phyloP scores from a whole-genome alignment of 2,113 vertebrate genomes.

The Butastur rufipennis region DNA sequence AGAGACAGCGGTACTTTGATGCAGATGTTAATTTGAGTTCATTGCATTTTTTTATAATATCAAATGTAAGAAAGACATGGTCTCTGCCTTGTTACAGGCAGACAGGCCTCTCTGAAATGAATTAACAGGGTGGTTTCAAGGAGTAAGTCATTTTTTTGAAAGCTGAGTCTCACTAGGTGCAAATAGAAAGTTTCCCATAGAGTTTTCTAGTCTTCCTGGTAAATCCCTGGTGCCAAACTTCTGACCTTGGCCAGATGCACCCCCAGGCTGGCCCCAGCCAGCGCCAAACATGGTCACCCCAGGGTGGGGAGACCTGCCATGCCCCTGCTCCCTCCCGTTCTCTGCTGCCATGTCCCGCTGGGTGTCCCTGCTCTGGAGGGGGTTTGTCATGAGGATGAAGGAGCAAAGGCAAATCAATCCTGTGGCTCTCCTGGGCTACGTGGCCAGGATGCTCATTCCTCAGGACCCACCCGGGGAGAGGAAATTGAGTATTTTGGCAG shows the following conservation, averaged over 20 bases:
- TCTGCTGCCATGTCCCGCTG: neutral
- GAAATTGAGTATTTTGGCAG: slow-evolving; percentile 7
- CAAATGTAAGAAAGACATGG: neutral
- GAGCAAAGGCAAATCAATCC: fast-evolving
- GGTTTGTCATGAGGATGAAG: fast-evolving
- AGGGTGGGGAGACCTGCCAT: fast-evolving
- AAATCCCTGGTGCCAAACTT: neutral
- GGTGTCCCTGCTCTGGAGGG: neutral
- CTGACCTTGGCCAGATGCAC: fast-evolving
- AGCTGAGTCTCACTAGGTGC: neutral
- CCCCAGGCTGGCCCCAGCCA: neutral
- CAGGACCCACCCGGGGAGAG: neutral
- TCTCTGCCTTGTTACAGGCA: neutral
- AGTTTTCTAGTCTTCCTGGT: neutral
- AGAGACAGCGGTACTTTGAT: neutral
- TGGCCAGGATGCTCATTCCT: neutral
- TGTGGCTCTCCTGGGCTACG: neutral
- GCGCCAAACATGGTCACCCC: fast-evolving
- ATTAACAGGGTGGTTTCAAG: neutral
- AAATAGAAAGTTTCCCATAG: neutral
- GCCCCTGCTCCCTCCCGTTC: neutral
- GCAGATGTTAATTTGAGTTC: neutral
- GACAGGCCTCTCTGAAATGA: neutral
- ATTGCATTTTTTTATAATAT: neutral
- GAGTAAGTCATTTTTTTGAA: neutral